Conservation (phyloP, 1,140 invertebrate species). For the Drosophila elegans region DNA sequence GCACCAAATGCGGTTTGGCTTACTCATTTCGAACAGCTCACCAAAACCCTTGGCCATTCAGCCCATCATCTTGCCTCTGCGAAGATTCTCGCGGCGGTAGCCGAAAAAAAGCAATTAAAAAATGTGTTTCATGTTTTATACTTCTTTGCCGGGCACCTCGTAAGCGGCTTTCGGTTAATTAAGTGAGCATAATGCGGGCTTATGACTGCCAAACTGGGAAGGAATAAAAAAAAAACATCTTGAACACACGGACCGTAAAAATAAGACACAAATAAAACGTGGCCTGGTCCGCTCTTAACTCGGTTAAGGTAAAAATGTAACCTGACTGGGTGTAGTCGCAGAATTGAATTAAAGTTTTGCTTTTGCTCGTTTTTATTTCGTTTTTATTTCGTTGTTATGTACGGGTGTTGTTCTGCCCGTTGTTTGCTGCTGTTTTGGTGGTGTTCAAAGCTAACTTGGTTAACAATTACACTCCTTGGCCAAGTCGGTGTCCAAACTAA, state of each 20-base stretch:
- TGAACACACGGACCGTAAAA: constrained; percentile 16
- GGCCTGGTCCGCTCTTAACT: constrained; percentile 38
- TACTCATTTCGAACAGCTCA: constrained; percentile 12
- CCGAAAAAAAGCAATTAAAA: constrained; percentile 78
- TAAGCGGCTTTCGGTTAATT: constrained; percentile 80
- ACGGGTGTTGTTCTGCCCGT: constrained; percentile 38
- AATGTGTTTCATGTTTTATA: constrained; percentile 64
- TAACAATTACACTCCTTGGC: constrained; percentile 79
- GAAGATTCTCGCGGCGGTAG: constrained; percentile 48
- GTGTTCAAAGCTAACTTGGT: constrained; percentile 73
- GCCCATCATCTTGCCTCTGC: constrained; percentile 7
- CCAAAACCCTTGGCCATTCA: neutral
- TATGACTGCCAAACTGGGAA: constrained; percentile 78
- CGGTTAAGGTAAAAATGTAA: constrained; percentile 56
- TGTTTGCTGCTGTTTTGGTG: constrained; percentile 41
- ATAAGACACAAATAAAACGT: constrained; percentile 40
- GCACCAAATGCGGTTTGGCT: constrained; percentile 54
- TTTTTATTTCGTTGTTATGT: constrained; percentile 39
- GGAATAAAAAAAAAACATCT: constrained; percentile 25
- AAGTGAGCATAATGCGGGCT: constrained; percentile 82
- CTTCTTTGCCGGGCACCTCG: constrained; percentile 36
- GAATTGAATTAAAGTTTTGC: constrained; percentile 45
- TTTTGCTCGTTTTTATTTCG: constrained; percentile 30
- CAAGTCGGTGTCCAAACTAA: constrained; percentile 61
- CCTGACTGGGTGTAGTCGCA: constrained; percentile 54